Evolutionary conservation across 2,888 invertebrate species (phyloP).

Genomic region (Lepidochrysops patricia): DNA sequence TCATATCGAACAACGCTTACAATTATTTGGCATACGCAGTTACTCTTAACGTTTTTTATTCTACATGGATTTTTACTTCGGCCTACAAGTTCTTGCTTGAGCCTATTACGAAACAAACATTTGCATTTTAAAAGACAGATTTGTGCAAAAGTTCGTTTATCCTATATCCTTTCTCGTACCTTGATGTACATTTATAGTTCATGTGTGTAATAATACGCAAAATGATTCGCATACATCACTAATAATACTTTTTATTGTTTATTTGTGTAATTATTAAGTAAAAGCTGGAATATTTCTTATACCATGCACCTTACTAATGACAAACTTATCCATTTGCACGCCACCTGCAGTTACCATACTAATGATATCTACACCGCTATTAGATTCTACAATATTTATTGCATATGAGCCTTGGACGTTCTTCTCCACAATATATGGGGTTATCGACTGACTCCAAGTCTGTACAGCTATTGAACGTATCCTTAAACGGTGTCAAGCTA

Average conservation of each 20-base stretch:
- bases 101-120: too few species aligned
- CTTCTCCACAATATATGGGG: slow-evolving; percentile 37
- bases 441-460: slow-evolving; percentile 46
- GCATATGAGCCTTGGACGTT: background rate
- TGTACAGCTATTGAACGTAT: slow-evolving; percentile 18
- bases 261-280: background rate
- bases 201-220: too few species aligned
- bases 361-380: background rate
- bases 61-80: too few species aligned
- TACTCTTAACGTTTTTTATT: too few species aligned
- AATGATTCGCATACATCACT: too few species aligned
- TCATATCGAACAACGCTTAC: slow-evolving; percentile 58
- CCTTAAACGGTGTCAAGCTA: background rate
- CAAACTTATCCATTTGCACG: background rate
- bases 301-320: background rate
- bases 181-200: too few species aligned
- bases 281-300: background rate
- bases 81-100: too few species aligned
- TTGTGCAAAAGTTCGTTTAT: too few species aligned
- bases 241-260: too few species aligned
- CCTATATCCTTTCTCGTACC: too few species aligned
- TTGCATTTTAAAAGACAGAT: too few species aligned
- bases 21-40: slow-evolving; percentile 40
- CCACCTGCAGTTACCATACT: background rate
- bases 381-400: background rate